These are phyloP conservation scores for Paraescarpia echinospica DNA, from an alignment of 1,140 invertebrate species.

Conservation along the genomic window DNA sequence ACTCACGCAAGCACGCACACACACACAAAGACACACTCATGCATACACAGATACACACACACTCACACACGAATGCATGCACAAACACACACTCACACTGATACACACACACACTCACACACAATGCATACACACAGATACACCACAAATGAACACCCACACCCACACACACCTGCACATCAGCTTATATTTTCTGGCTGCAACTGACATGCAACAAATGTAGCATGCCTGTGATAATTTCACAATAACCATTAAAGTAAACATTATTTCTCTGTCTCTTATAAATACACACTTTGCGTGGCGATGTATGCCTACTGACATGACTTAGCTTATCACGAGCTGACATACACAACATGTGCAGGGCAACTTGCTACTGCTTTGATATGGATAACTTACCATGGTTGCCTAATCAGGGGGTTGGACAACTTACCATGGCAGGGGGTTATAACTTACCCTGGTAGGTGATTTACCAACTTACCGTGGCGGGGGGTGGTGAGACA, in stretches of 20 bases:
- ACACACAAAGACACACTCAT: no score
- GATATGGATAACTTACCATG: neutral
- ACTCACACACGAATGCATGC: no score
- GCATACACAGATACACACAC: no score
- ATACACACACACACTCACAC: no score
- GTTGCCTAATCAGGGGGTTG: neutral
- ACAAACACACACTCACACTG: no score
- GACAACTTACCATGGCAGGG: neutral
- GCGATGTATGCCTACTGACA: neutral
- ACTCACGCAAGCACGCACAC: no score
- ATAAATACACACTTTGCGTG: no score
- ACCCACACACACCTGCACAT: no score
- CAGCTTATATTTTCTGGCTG: neutral
- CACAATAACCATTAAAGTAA: conserved; percentile 28
- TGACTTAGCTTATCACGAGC: neutral
- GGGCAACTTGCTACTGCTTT: no score
- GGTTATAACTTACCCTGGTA: neutral
- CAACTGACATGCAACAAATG: neutral
- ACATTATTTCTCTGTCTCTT: no score
- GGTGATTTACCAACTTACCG: conserved; percentile 55
- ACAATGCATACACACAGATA: no score
- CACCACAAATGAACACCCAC: no score
- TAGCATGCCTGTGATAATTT: neutral
- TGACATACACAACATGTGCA: neutral
- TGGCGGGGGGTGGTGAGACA: conserved; percentile 85